Evolutionary conservation across 2,797 vertebrate genomes (phyloP), one percentile per base, ranked within the genome.

Genomic region (Acropternis orthonyx): DNA sequence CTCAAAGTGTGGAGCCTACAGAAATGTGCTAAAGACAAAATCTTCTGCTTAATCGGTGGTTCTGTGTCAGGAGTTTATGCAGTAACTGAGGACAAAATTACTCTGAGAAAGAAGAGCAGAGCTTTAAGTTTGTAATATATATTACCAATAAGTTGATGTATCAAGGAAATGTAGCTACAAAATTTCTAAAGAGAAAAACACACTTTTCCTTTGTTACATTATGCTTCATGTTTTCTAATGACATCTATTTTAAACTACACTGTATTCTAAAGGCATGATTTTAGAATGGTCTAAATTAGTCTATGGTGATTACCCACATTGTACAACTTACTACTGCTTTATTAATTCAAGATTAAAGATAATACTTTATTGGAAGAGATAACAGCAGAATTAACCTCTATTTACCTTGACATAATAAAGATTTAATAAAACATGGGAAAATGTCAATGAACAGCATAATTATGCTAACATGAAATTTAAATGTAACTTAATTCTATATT

Each of bases 291-390:
- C 89, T 97, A 97, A 97, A 98, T 97, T 98, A 97, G 96, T 85
- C 92, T 76, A 77, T 76, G 71, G 94, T 97, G 97, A 98, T 97
- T 98, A 98, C 63, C 86, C 92, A 92, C 95, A 97, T 95, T 97
- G 96, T 97, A 96, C 85, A 97, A 97, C 97, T 98, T 97, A 97
- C 94, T 93, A 97, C 92, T 97, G 95, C 97, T 98, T 98, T 98
- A 98, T 97, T 97, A 98, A 97, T 97, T 92, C 93, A 97, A 98
- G 97, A 98, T 98, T 98, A 98, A 97, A 98, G 97, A 97, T 98
- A 98, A 97, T 97, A 97, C 93, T 97, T 98, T 95, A 97, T 79
- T 96, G 95, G 92, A 96, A 97, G 90, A 97, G 97, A 96, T 97
- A 98, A 96, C 94, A 97, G 96, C 69, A 55, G 94, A 96, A 97